A percentile compares a stretch with the other conserved stretches of the same genome.
phyloP scores from a whole-genome alignment of 92 coral and sea anemone species.

The Actinostola sp. region DNA sequence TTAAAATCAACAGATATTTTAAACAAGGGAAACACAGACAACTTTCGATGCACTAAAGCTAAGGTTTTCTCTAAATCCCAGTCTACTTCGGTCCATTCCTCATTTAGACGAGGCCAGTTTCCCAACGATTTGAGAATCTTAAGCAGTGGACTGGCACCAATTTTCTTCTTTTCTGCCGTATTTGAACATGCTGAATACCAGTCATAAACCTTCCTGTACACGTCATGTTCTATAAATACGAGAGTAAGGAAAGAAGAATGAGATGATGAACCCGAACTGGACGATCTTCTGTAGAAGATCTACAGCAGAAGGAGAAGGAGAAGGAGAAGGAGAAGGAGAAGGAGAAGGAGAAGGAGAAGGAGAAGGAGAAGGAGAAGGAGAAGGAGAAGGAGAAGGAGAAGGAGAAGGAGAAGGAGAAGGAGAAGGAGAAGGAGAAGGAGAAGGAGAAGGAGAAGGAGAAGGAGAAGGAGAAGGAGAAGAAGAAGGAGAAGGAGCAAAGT shows the following conservation, averaged over 20 bases:
- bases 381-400: neutral
- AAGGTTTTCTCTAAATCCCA: slow-evolving; percentile 60
- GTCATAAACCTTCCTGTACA: slow-evolving; percentile 54
- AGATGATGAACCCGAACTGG: neutral
- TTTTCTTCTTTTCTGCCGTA: slow-evolving; percentile 44
- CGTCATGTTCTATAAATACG: slow-evolving; percentile 28
- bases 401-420: slow-evolving; percentile 11
- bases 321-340: neutral
- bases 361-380: neutral
- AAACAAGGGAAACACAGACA: slow-evolving; percentile 57
- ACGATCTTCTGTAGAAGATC: no score
- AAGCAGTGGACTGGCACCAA: slow-evolving; percentile 56
- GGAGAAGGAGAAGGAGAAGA: neutral
- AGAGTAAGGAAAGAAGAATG: neutral
- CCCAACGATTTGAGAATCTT: slow-evolving; percentile 43
- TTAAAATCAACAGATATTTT: slow-evolving; percentile 32
- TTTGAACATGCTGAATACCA: slow-evolving; percentile 74
- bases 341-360: neutral
- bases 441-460: neutral
- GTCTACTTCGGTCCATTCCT: slow-evolving; percentile 29
- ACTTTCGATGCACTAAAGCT: slow-evolving; percentile 49
- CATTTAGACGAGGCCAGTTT: slow-evolving; percentile 49
- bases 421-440: neutral
- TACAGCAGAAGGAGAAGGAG: neutral
- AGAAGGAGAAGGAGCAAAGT: neutral